Conservation (phyloP, 1,140 invertebrate species). For the Scaptodrosophila lebanonensis region DNA sequence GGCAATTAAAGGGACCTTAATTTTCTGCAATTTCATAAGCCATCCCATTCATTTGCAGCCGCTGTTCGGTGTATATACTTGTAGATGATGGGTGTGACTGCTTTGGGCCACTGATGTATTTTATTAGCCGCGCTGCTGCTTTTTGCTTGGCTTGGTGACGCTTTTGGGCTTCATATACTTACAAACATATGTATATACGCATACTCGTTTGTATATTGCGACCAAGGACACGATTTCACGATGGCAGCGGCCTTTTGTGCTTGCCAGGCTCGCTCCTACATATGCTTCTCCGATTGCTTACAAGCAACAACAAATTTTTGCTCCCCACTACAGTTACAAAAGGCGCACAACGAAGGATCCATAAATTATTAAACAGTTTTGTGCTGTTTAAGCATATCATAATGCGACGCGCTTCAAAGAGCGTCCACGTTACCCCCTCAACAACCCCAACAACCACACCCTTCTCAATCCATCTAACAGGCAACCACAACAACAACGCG, state of each 20-base stretch:
- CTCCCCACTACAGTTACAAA: constrained; percentile 6
- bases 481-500: too few species aligned
- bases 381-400: constrained; percentile 74
- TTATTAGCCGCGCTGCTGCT: too few species aligned
- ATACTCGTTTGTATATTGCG: constrained; percentile 1
- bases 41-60: too few species aligned
- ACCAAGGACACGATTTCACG: constrained; percentile 8
- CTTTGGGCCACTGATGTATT: too few species aligned
- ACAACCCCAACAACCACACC: constrained; percentile 2
- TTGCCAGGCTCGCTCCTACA: constrained; percentile 8
- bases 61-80: too few species aligned
- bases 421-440: neutral
- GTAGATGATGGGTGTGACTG: too few species aligned
- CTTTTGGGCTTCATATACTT: too few species aligned
- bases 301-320: constrained; percentile 4
- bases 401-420: constrained; percentile 60
- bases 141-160: too few species aligned
- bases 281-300: constrained; percentile 29
- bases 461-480: neutral
- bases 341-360: constrained; percentile 26
- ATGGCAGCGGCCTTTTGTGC: too few species aligned
- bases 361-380: constrained; percentile 77
- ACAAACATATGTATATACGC: too few species aligned
- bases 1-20: too few species aligned
- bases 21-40: too few species aligned